Conservation (phyloP, 2,113 vertebrate genomes). For the Eclectus roratus region DNA sequence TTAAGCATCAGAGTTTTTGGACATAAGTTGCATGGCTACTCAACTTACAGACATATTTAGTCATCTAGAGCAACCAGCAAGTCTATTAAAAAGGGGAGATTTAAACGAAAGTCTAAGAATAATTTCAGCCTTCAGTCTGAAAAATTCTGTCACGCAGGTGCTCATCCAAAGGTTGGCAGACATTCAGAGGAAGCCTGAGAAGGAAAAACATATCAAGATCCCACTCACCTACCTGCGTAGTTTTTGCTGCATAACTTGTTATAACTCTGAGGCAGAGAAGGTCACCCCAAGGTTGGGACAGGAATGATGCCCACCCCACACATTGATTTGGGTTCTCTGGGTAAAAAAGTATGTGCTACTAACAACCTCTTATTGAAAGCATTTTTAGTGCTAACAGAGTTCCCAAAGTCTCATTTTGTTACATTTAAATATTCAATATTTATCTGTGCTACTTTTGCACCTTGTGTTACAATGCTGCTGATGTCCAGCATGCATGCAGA, state of each 20-base stretch:
- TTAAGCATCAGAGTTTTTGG: not conserved
- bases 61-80: not conserved
- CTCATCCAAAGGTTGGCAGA: not conserved
- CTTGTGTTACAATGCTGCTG: not conserved
- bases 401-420: not conserved
- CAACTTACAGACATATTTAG: not conserved
- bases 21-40: not conserved
- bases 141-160: constrained; percentile 29
- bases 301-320: not conserved
- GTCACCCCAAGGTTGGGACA: not conserved
- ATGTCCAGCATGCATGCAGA: not conserved
- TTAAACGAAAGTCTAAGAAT: not conserved
- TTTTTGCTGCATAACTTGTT: not conserved
- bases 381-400: not conserved
- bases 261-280: not conserved
- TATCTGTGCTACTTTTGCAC: fast-evolving
- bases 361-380: not conserved
- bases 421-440: not conserved
- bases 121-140: not conserved
- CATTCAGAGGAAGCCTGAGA: not conserved
- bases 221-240: not conserved
- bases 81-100: not conserved
- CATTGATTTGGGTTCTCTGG: not conserved
- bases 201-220: not conserved
- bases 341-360: not conserved